Conservation (phyloP, 2,797 vertebrate genomes). For the Echiichthys vipera region DNA sequence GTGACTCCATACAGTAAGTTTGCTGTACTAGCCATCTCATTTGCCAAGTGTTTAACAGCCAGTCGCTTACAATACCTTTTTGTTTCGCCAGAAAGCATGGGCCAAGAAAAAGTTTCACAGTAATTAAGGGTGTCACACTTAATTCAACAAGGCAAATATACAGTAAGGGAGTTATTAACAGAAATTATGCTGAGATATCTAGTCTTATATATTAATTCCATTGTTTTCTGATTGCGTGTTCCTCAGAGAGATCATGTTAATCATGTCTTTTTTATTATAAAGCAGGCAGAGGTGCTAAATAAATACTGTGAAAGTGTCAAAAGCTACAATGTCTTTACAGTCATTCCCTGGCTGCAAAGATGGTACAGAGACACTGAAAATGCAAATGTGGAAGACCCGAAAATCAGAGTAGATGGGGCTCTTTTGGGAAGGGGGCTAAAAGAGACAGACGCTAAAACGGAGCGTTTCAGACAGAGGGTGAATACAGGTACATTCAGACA, state of each 20-base stretch:
- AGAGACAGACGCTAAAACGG: too few species aligned
- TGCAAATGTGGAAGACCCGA: too few species aligned
- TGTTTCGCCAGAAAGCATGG: background rate
- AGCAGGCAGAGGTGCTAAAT: too few species aligned
- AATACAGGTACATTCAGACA: too few species aligned
- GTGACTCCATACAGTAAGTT: constrained; percentile 15
- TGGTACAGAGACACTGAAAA: too few species aligned
- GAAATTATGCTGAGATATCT: background rate
- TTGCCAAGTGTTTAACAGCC: constrained; percentile 6
- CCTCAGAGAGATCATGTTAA: constrained; percentile 3
- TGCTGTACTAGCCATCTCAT: constrained; percentile 14
- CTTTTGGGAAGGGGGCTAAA: too few species aligned
- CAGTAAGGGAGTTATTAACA: background rate
- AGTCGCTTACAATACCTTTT: constrained; percentile 4
- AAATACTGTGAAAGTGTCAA: too few species aligned
- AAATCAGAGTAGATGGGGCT: too few species aligned
- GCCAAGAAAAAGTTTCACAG: background rate
- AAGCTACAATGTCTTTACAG: too few species aligned
- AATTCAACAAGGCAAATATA: background rate
- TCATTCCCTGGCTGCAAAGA: too few species aligned
- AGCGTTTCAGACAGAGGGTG: too few species aligned
- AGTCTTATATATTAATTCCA: background rate
- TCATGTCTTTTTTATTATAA: too few species aligned
- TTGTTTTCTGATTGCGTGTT: background rate
- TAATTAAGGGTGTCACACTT: background rate